Evolutionary conservation across 2,113 vertebrate genomes (phyloP), one percentile per base, ranked within the genome.

Genomic region (Coracopsis vasa): DNA sequence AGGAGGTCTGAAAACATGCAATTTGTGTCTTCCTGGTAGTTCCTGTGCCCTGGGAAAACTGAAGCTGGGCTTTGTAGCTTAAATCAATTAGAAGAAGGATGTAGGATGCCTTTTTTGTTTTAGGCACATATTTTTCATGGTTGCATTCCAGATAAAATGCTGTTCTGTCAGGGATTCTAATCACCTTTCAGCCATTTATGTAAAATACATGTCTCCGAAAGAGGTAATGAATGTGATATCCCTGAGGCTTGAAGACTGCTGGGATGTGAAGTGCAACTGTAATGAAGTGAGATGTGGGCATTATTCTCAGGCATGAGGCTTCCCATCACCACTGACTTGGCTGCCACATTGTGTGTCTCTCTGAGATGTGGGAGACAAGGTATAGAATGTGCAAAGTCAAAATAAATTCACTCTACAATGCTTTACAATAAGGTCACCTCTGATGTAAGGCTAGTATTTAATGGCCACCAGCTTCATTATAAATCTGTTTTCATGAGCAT

Each of bases 141-240:
- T 70, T 92, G 80, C 82, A 86, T 96, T 90, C 29, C 88, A 86
- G 88, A 93, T 95, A 95, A 96, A 96, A 80, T 24, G 80, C 93
- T 71, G 58, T 90, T 86, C 79, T 96, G 94, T 90, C 94, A 96
- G 71, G 88, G 93, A 86, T 90, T 95, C 93, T 96, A 90, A 96
- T 95, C 94, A 94, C 90, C 94, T 96, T 86, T 96, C 94, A 96
- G 85, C 67, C 88, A 88, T 74, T 80, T 94, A 95, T 97, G 96
- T 94, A 96, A 97, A 97, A 96, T 88, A 71, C 93, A 2, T 62
- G 93, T 88, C 94, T 96, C 35, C 70, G 75, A 86, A 73, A 94
- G 92, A 83, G 48, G 75, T 93, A 96, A 96, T 94, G 93, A 93
- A 94, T 95, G 93, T 35, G 5, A 14, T 83, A 73, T 92, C 93